Base-by-base conservation (phyloP, 2,888 invertebrate genomes). In the Tuta absoluta region DNA sequence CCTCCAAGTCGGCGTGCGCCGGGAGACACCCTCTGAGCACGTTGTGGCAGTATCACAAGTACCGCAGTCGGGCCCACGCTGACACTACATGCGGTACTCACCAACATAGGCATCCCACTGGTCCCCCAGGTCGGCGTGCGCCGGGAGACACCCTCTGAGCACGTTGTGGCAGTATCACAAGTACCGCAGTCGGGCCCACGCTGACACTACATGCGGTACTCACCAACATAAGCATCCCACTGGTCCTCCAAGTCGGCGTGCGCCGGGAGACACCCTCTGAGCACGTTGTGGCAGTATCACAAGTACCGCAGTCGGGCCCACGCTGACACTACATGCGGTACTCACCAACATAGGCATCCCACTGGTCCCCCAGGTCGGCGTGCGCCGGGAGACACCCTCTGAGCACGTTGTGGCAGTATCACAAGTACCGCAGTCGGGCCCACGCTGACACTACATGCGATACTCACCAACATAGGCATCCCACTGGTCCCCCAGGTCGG, bases 271-370 rank as follows among this genome's bases (percentile, higher is more conserved):
- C 99, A 99, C 65, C 96, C 96, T 81, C 96, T 95, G 93, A 98
- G 94, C 63, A 98, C 97, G 86, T 97, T 97, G 71, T 96, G 93
- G 85, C 99, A 99, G 92, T 96, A 97, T 75, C 95, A n/a, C n/a
- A n/a, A n/a, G n/a, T 94, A 71, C 95, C 95, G 90, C 99, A 99
- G 1, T 91, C 86, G 1, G 86, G 86, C n/a, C 79, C n/a, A n/a
- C n/a, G 80, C 67, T 79, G 76, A 67, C 28, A 28, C 28, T 28
- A 28, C 28, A 28, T 28, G 28, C 28, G 28, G 28, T 28, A 28
- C 28, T 28, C 28, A 28, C 28, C 28, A 28, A 28, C 28, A 28
- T 28, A 28, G 5, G 28, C 28, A 5, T 28, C 28, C 28, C 28
- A 28, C 28, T 28, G 28, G 28, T 28, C 28, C 3, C 28, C n/a